phyloP scores from a whole-genome alignment of 64 coral and sea anemone species.

The Porites australiensis region DNA sequence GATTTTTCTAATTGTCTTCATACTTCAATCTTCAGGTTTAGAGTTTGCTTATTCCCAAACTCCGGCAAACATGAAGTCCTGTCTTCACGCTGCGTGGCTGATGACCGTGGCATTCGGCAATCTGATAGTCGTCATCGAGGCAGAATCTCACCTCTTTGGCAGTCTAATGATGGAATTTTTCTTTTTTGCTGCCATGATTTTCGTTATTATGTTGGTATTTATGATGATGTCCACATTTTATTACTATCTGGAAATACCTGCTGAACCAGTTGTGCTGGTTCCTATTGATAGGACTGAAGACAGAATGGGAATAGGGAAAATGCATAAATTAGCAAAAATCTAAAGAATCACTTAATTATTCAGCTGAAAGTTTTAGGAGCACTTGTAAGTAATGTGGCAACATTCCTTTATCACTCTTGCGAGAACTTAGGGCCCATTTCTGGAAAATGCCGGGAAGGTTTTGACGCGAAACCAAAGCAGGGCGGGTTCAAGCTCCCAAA shows the following conservation, averaged over 20 bases:
- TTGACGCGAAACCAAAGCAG: too few relatives aligned
- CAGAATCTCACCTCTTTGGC: slow-evolving; percentile 65
- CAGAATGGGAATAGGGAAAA: slow-evolving; percentile 63
- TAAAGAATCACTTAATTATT: not conserved
- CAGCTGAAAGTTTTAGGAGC: too few relatives aligned
- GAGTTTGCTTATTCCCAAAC: slow-evolving; percentile 92
- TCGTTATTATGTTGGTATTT: slow-evolving; percentile 65
- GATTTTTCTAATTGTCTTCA: not conserved
- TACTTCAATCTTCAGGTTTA: slow-evolving; percentile 33
- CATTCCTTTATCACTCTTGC: too few relatives aligned
- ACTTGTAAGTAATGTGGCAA: too few relatives aligned
- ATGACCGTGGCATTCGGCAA: slow-evolving; percentile 87
- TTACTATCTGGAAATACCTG: slow-evolving; percentile 44
- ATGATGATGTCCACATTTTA: slow-evolving; percentile 74
- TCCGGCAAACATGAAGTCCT: slow-evolving; percentile 85
- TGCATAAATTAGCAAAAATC: slow-evolving; percentile 69
- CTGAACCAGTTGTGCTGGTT: not conserved
- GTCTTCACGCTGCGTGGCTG: slow-evolving; percentile 87
- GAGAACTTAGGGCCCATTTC: too few relatives aligned
- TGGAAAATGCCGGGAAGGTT: too few relatives aligned
- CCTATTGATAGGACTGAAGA: slow-evolving; percentile 28
- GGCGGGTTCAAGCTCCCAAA: too few relatives aligned
- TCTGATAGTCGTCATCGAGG: slow-evolving; percentile 91
- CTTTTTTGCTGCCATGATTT: slow-evolving; percentile 87
- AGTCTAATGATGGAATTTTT: slow-evolving; percentile 78